Evolutionary conservation across 2,113 vertebrate species (phyloP), one percentile per base, ranked within the genome.

Genomic region (Morone saxatilis): DNA sequence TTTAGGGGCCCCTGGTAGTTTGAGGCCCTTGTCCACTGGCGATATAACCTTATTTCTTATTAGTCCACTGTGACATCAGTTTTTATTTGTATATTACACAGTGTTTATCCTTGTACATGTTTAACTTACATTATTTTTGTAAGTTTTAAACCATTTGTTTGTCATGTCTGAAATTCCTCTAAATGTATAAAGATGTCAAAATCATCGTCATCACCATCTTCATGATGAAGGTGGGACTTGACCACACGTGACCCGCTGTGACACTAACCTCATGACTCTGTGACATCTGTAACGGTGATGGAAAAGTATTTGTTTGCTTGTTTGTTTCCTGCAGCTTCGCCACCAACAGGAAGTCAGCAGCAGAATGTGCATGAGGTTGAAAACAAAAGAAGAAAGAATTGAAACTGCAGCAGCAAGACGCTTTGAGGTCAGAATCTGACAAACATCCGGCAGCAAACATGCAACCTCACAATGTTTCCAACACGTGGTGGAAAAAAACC

Each of bases 391-490:
- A 22, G 1, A 22, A 19, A 53, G 54, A 43, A 78, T 0, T 6
- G 38, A 41, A 38, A 48, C 76, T 5, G 76, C 76, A 41, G 80
- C 47, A 68, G 79, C 22, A 6, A 0, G 25, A 51, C 20, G 68
- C 84, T 70, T 66, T 41, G 81, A 72, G 82, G 88, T 81, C 65
- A 59, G 25, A 36, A 12, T 31, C 7, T 76, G 67, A 73, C 85
- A 76, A 89, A 89, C 88, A 87, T 89, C 88, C 85, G 75, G 9
- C 75, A 68, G 73, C 77, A 74, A 17, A 22, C 68, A n/a, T 17
- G 10, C 53, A 0, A 78, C 86, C 88, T 48, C 83, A 78, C 2
- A 72, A 79, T 40, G 31, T 83, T 90, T 87, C 85, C 82, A 74
- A 22, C 74, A 62, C 65, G 59, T 74, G 56, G 40, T 57, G 75